These are phyloP conservation scores for Ochropleura leucogaster DNA, from an alignment of 2,888 invertebrate genomes.

Conservation along the genomic window DNA sequence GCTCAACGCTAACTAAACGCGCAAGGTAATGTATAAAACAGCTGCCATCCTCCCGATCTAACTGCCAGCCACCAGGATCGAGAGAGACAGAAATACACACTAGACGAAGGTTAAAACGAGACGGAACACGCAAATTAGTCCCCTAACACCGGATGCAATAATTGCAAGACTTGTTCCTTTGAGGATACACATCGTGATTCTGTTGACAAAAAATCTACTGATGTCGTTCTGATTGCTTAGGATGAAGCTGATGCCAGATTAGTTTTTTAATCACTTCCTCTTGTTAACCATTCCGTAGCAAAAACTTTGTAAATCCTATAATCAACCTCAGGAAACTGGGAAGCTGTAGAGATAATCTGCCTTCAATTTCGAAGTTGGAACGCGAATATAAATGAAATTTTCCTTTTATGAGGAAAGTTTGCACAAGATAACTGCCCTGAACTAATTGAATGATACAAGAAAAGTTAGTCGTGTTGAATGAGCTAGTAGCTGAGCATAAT, in stretches of 20 bases:
- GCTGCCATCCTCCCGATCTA: slow-evolving; percentile 37
- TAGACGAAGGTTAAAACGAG: slow-evolving; percentile 24
- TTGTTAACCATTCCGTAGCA: slow-evolving; percentile 34
- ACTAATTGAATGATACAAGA: slow-evolving; percentile 49
- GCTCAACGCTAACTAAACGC: slow-evolving; percentile 29
- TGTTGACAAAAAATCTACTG: slow-evolving; percentile 58
- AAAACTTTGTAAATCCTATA: slow-evolving; percentile 30
- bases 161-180: slow-evolving; percentile 58
- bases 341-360: slow-evolving; percentile 36
- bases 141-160: slow-evolving; percentile 63
- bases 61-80: slow-evolving; percentile 19
- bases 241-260: slow-evolving; percentile 48
- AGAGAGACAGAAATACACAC: slow-evolving; percentile 26
- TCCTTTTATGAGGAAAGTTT: slow-evolving; percentile 38
- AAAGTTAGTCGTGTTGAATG: slow-evolving; percentile 45
- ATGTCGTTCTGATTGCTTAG: slow-evolving; percentile 54
- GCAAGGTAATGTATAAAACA: slow-evolving; percentile 33
- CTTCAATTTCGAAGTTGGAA: slow-evolving; percentile 30
- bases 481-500: slow-evolving; percentile 22
- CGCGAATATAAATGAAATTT: slow-evolving; percentile 39
- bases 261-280: slow-evolving; percentile 51
- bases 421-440: slow-evolving; percentile 18
- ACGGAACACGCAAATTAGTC: slow-evolving; percentile 38
- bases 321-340: slow-evolving; percentile 38
- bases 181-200: slow-evolving; percentile 54